Percentiles rank a stretch among this genome's conserved stretches.
These are phyloP conservation scores for Dioctria rufipes DNA, from an alignment of 2,888 invertebrate species.

Conservation along the genomic window DNA sequence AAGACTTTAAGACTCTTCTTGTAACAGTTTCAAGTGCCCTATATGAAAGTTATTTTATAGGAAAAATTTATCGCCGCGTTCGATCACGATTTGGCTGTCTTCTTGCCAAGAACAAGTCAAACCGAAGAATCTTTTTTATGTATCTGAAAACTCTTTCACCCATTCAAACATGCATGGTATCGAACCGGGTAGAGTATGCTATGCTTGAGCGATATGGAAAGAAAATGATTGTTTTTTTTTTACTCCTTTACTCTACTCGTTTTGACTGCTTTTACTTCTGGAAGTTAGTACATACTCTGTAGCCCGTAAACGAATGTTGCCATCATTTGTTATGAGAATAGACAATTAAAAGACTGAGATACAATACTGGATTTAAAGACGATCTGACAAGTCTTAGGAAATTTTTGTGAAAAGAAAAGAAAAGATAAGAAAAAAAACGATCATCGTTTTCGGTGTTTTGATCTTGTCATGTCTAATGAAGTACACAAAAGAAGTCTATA, in stretches of 20 bases:
- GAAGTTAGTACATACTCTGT: not conserved
- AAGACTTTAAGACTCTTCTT: slow-evolving; percentile 38
- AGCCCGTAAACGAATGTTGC: slow-evolving; percentile 5
- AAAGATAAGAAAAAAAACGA: too few relatives aligned
- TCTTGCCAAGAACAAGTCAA: slow-evolving; percentile 53
- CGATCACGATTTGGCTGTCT: slow-evolving; percentile 58
- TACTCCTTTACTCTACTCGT: not conserved
- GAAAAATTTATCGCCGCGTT: slow-evolving; percentile 47
- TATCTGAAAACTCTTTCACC: slow-evolving; percentile 39
- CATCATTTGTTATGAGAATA: slow-evolving; percentile 15
- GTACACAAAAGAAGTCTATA: too few relatives aligned
- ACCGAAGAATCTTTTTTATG: slow-evolving; percentile 37
- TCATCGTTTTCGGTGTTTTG: too few relatives aligned
- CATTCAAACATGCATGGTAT: not conserved
- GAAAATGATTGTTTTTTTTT: slow-evolving; percentile 5
- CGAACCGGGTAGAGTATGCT: not conserved
- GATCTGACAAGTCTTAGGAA: too few relatives aligned
- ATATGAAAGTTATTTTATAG: slow-evolving; percentile 52
- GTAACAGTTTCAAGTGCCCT: slow-evolving; percentile 51
- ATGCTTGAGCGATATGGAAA: slow-evolving; percentile 39
- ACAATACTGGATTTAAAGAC: too few relatives aligned
- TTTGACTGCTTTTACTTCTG: slow-evolving; percentile 25
- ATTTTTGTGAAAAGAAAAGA: too few relatives aligned
- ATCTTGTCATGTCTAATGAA: too few relatives aligned
- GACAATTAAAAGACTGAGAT: too few relatives aligned